phyloP scores from a whole-genome alignment of 2,888 invertebrate species.

The Lycaena phlaeas region DNA sequence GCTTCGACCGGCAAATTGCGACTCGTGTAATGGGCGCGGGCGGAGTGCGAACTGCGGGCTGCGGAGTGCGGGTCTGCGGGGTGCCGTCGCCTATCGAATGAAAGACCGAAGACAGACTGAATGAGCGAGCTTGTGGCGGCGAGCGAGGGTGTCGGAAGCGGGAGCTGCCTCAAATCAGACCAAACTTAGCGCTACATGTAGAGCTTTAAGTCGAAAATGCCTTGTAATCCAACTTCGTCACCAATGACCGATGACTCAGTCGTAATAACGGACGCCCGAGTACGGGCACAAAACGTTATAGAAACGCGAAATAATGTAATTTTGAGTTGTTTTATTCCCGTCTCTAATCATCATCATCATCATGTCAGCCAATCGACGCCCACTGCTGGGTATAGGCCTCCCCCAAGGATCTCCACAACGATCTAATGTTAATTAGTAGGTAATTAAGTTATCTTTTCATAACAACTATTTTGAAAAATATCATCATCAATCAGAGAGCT shows the following conservation, averaged over 20 bases:
- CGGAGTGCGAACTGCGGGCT: not conserved
- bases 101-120: constrained; percentile 16
- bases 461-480: too few species aligned
- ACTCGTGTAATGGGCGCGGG: constrained; percentile 33
- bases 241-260: constrained; percentile 4
- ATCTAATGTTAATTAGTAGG: too few species aligned
- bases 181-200: constrained; percentile 5
- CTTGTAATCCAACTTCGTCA: not conserved
- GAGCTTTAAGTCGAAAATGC: not conserved
- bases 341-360: too few species aligned
- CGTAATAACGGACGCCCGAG: not conserved
- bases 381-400: too few species aligned
- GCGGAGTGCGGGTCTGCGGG: constrained; percentile 13
- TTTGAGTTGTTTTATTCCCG: too few species aligned
- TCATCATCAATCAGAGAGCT: too few species aligned
- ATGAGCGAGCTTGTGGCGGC: constrained; percentile 21
- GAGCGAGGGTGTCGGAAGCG: constrained; percentile 36
- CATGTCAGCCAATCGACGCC: too few species aligned
- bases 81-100: constrained; percentile 15
- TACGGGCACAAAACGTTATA: not conserved
- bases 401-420: too few species aligned
- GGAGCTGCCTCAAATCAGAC: constrained; percentile 11
- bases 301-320: not conserved
- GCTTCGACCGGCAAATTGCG: constrained; percentile 41
- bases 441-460: too few species aligned